These are phyloP conservation scores for Smittia sp. DNA, from an alignment of 2,888 invertebrate genomes.

Conservation along the genomic window DNA sequence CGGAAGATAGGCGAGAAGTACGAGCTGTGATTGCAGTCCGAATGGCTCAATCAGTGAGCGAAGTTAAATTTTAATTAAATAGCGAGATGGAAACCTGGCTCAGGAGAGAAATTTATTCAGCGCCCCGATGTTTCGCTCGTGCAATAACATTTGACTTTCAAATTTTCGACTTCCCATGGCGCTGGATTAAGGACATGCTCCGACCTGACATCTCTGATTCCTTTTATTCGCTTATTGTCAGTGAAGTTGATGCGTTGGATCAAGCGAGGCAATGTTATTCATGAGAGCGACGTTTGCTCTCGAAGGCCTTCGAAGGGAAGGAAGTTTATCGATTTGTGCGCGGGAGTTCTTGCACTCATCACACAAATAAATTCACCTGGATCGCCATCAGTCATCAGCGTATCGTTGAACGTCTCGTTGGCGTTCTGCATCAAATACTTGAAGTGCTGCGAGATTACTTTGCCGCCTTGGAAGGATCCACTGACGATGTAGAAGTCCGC, in stretches of 20 bases:
- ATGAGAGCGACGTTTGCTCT: neutral
- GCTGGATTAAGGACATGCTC: slow-evolving; percentile 36
- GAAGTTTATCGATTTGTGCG: too few relatives aligned
- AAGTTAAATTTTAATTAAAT: slow-evolving; percentile 8
- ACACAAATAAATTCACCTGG: too few relatives aligned
- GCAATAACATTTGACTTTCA: slow-evolving; percentile 40
- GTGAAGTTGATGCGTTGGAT: neutral
- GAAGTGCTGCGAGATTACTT: slow-evolving; percentile 61
- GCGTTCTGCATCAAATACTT: slow-evolving; percentile 60
- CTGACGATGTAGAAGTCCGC: slow-evolving; percentile 61
- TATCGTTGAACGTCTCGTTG: slow-evolving; percentile 60
- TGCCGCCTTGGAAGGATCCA: slow-evolving; percentile 55
- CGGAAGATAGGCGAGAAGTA: neutral
- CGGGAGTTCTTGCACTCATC: too few relatives aligned
- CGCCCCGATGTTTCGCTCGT: neutral
- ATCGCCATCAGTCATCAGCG: slow-evolving; percentile 57
- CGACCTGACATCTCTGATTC: slow-evolving; percentile 30
- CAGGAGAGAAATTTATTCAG: slow-evolving; percentile 22
- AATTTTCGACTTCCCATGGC: slow-evolving; percentile 29
- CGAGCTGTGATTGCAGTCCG: neutral
- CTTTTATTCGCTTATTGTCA: neutral
- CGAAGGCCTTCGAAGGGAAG: too few relatives aligned
- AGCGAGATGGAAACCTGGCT: neutral
- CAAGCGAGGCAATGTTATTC: neutral
- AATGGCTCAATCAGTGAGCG: neutral